Conservation (phyloP, 2,888 invertebrate species). For the Bugulina stolonifera region DNA sequence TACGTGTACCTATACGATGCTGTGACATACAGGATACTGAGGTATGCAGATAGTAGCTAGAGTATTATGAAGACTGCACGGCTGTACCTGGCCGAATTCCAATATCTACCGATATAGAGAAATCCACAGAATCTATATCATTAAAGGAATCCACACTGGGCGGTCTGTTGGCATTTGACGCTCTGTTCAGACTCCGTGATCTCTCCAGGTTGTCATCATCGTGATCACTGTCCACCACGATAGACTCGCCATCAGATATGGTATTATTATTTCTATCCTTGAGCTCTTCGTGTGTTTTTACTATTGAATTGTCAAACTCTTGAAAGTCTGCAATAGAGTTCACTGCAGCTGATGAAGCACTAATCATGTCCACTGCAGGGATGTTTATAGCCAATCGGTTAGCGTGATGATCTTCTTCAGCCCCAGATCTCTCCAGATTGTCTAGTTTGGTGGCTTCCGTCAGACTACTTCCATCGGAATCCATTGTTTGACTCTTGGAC, state of each 20-base stretch:
- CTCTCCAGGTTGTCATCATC: neutral
- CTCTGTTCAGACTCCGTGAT: no score
- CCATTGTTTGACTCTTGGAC: neutral
- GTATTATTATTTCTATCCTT: no score
- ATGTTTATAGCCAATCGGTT: constrained; percentile 17
- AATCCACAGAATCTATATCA: neutral
- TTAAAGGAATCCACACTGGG: constrained; percentile 9
- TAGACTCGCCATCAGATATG: neutral
- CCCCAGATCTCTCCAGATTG: neutral
- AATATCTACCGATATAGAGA: constrained; percentile 17
- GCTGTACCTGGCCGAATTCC: no score
- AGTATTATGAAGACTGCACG: no score
- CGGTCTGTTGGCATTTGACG: no score
- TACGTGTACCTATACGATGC: no score
- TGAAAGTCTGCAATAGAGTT: constrained; percentile 24
- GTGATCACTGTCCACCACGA: neutral
- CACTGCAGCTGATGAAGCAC: neutral
- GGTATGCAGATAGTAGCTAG: no score
- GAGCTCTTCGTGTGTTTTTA: no score
- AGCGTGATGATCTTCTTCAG: neutral
- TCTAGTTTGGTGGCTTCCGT: neutral
- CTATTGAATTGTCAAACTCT: neutral
- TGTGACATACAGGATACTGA: no score
- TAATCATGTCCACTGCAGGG: constrained; percentile 20
- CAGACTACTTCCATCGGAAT: neutral